Evolutionary conservation across 1,140 invertebrate species (phyloP).

Genomic region (Whitmania pigra): DNA sequence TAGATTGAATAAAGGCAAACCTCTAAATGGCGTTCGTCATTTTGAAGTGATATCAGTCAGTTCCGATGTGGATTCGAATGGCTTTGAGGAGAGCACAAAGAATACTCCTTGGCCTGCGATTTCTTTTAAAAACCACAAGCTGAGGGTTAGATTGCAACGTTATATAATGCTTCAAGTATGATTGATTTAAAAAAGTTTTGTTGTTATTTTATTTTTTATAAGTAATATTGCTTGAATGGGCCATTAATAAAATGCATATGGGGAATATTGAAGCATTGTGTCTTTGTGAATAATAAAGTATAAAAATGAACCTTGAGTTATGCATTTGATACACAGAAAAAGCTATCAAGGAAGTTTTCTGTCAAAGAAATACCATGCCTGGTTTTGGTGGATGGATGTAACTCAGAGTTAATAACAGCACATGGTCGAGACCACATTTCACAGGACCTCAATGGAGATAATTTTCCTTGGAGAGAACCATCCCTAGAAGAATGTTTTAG

Average conservation of each 20-base stretch:
- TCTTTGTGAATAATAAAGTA: slow-evolving; percentile 1
- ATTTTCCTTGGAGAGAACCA: slow-evolving; percentile 58
- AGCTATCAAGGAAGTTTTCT: slow-evolving; percentile 35
- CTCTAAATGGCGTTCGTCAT: neutral
- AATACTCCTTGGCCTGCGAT: slow-evolving; percentile 7
- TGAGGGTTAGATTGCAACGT: slow-evolving; percentile 9
- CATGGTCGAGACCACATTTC: slow-evolving; percentile 56
- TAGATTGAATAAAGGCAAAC: neutral
- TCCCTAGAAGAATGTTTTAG: slow-evolving; percentile 47
- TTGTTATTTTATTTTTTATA: neutral
- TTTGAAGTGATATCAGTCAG: slow-evolving; percentile 14
- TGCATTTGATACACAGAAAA: slow-evolving; percentile 28
- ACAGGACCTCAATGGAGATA: slow-evolving; percentile 51
- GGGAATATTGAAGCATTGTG: too few relatives aligned
- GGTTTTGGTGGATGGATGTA: slow-evolving; percentile 54
- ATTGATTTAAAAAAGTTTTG: neutral
- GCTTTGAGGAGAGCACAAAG: slow-evolving; percentile 11
- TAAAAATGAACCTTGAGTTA: neutral
- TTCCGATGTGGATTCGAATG: slow-evolving; percentile 5
- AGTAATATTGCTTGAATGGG: neutral
- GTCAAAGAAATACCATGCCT: slow-evolving; percentile 43
- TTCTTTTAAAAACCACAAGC: neutral
- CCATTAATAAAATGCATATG: neutral
- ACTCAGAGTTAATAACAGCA: slow-evolving; percentile 50
- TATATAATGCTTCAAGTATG: neutral